These are phyloP conservation scores for Myotis myotis DNA, from an alignment of 2,797 vertebrate species.

Conservation along the genomic window DNA sequence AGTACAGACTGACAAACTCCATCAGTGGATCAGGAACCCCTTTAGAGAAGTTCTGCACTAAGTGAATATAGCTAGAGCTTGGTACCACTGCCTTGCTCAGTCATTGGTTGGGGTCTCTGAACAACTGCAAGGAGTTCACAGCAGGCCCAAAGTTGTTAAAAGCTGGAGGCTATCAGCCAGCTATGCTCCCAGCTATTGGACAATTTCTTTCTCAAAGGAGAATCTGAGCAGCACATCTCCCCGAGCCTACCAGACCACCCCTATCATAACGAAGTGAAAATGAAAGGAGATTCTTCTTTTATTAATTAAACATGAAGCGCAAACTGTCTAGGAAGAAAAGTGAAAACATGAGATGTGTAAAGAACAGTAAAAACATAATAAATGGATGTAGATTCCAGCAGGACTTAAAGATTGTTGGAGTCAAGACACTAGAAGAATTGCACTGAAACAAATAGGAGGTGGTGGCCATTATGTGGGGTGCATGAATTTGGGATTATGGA, in stretches of 20 bases:
- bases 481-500: background rate
- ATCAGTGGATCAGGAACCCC: background rate
- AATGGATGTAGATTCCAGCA: background rate
- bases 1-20: background rate
- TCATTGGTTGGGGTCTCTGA: background rate
- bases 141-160: background rate
- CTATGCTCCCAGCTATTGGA: background rate
- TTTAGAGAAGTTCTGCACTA: background rate
- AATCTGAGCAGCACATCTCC: background rate
- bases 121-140: background rate
- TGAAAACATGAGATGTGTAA: background rate
- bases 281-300: background rate
- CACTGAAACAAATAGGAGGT: background rate
- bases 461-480: background rate
- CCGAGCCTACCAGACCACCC: background rate
- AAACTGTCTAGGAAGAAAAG: background rate
- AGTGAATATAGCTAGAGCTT: background rate
- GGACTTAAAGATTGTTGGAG: background rate
- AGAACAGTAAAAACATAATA: background rate
- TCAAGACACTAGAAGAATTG: background rate
- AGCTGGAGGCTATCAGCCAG: background rate
- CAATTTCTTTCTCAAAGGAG: background rate
- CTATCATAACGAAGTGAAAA: background rate
- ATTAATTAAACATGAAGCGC: background rate
- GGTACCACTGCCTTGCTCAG: background rate